Percentiles rank a stretch among this genome's conserved stretches.
phyloP scores from a whole-genome alignment of 1,140 invertebrate genomes.

The Palaemon carinicauda region DNA sequence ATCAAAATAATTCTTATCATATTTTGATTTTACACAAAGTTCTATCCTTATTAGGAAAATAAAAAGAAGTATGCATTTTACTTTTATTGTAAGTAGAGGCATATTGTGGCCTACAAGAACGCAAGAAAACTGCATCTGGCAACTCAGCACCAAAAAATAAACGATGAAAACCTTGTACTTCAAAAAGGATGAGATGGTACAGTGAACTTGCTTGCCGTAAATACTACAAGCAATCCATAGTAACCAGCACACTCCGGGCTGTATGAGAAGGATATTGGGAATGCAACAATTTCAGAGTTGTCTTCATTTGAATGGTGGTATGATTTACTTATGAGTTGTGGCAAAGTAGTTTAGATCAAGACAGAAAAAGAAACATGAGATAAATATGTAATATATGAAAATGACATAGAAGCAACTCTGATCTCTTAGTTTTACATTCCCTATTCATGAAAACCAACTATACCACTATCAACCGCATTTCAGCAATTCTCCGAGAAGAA shows the following conservation, averaged over 20 bases:
- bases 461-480: too few relatives aligned
- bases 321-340: not conserved
- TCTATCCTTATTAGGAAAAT: too few relatives aligned
- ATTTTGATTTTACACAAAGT: too few relatives aligned
- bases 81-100: constrained; percentile 36
- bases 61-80: too few relatives aligned
- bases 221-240: too few relatives aligned
- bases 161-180: constrained; percentile 42
- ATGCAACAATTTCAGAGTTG: not conserved
- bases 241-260: not conserved
- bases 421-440: too few relatives aligned
- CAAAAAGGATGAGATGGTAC: not conserved
- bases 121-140: constrained; percentile 32
- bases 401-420: too few relatives aligned
- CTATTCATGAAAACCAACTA: too few relatives aligned
- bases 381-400: too few relatives aligned
- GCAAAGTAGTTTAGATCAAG: not conserved
- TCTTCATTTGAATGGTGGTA: not conserved
- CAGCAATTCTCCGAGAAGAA: too few relatives aligned
- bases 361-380: not conserved
- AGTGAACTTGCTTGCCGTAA: too few relatives aligned
- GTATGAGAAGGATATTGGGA: constrained; percentile 21
- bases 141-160: constrained; percentile 41
- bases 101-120: constrained; percentile 51
- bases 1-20: too few relatives aligned